Evolutionary conservation across 2,888 invertebrate species (phyloP), one percentile per base, ranked within the genome.

Genomic region (Standfussiana lucernea): DNA sequence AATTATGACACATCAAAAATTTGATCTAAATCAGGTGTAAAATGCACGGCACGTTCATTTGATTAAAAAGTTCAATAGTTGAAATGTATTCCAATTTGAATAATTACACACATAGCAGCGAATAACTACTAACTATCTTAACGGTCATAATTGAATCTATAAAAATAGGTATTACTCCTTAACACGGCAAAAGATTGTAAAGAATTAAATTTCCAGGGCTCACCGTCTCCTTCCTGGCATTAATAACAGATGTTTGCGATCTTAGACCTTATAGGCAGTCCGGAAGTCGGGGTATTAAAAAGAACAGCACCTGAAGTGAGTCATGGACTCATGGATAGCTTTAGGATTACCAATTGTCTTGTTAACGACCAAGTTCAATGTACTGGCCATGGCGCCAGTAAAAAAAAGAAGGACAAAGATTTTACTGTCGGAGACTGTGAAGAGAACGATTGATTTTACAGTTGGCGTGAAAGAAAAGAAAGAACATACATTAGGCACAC

Each of bases 321-420:
- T 86, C 84, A 86, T 72, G 8, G 50, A 59, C 45, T 78, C 69
- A 78, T 70, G 13, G 62, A 53, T 59, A 32, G 69, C 53, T 70
- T 11, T 59, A 69, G 61, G 79, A 81, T 75, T 83, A 83, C 83
- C 83, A 84, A 86, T 84, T 72, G 69, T 64, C 13, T 69, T 42
- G 74, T 68, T 65, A 74, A 42, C 53, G 72, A 42, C 61, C 15
- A n/a, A 79, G 86, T 70, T 84, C 83, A 86, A 59, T 53, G 83
- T 47, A 28, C 73, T 68, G 75, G n/a, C n/a, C n/a, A n/a, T n/a
- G n/a, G 61, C 66, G 61, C 71, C 40, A 66, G 10, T 53, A 45
- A 45, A 32, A 32, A 56, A 40, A 59, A 15, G 0, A 37, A 35
- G 1, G 18, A 42, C 59, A 40, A 53, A 64, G 10, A 71, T 40